A percentile compares a stretch with the other conserved stretches of the same genome.
Evolutionary conservation across 2,888 invertebrate species (phyloP).

Genomic region (Drosophila kanekoi): DNA sequence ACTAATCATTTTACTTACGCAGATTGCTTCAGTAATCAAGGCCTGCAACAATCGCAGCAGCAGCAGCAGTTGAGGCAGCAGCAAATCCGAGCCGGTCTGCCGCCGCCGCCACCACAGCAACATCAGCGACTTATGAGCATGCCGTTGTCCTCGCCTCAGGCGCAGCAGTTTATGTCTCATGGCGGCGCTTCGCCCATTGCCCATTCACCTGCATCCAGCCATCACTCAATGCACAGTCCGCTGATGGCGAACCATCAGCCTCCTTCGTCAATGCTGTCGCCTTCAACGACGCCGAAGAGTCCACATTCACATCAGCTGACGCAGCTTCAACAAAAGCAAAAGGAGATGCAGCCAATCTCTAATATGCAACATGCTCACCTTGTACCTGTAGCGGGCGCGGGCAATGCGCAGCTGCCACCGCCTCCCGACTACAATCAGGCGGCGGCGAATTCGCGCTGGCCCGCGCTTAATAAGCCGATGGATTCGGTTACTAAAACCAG

Average conservation of each 20-base stretch:
- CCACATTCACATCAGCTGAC: conserved; percentile 68
- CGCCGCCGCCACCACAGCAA: conserved; percentile 66
- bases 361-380: conserved; percentile 68
- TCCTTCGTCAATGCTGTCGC: conserved; percentile 71
- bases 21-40: conserved; percentile 69
- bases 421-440: conserved; percentile 83
- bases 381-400: conserved; percentile 70
- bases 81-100: conserved; percentile 67
- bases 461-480: conserved; percentile 86
- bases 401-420: conserved; percentile 52
- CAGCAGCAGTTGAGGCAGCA: conserved; percentile 69
- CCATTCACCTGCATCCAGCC: conserved; percentile 82
- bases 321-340: conserved; percentile 60
- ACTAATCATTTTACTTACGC: not conserved
- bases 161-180: conserved; percentile 70
- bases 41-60: conserved; percentile 61
- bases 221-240: conserved; percentile 83
- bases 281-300: conserved; percentile 76
- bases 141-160: conserved; percentile 71
- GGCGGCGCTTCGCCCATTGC: conserved; percentile 76
- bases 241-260: conserved; percentile 74
- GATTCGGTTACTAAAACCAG: conserved; percentile 88
- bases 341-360: conserved; percentile 49
- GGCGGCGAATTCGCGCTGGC: conserved; percentile 85
- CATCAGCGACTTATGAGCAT: conserved; percentile 70